Evolutionary conservation across 1,140 invertebrate species (phyloP), one percentile per base, ranked within the genome.

Genomic region (Thalassaphorura encarpata): DNA sequence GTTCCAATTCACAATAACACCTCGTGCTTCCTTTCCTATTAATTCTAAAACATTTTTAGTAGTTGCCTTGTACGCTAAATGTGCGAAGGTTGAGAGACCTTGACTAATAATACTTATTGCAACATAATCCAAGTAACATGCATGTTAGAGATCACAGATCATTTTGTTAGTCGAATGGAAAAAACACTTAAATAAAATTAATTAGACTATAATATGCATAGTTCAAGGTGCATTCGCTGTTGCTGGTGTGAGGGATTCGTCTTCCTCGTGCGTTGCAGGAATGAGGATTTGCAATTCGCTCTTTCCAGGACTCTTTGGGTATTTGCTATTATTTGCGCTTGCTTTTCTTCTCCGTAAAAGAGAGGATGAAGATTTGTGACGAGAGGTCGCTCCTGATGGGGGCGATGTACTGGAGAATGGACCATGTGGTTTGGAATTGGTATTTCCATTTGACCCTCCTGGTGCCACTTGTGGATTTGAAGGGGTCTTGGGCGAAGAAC

Each of bases 251-350:
- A 27, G 6, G 8, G 31, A 5, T 24, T 59, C 57, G 26, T 59
- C 57, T 8, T 59, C 57, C 16, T 59, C 46, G 16, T 42, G 27
- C 27, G 8, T 54, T 3, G 19, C 18, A 19, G 57, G 57, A 45
- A 59, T 59, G 1, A 59, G 52, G 3, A 59, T 52, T 5, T 52
- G 45, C 8, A 59, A 39, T 26, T 59, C 57, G 15, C 47, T 53
- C 24, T 48, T 27, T 13, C 28, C 28, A 6, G 52, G 52, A n/a
- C 11, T 46, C 23, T 46, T 54, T 4, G 3, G 40, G 15, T 8
- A 29, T 27, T 52, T 52, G 16, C 21, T 23, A 21, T 29, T 19
- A 23, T 40, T 40, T 2, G 45, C 8, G 13, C 42, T 31, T 6
- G 24, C 24, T 11, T 42, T 46, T 31, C 55, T 42, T 36, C 40